Conservation (phyloP, 2,888 invertebrate species). For the Eupithecia inturbata region DNA sequence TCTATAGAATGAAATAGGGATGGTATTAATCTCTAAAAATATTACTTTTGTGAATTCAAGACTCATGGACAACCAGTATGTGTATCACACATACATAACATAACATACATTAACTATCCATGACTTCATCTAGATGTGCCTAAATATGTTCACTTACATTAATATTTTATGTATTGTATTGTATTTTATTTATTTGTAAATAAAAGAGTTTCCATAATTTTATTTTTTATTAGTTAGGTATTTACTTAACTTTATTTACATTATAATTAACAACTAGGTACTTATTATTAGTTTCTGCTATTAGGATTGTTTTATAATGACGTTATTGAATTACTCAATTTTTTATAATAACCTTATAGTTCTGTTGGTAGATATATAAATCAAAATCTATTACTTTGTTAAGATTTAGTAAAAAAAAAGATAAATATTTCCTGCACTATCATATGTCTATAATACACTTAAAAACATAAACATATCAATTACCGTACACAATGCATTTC, state of each 20-base stretch:
- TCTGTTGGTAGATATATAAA: background rate
- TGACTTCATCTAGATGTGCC: background rate
- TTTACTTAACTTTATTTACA: conserved; percentile 44
- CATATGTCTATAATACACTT: conserved; percentile 5
- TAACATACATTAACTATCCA: background rate
- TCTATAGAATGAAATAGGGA: conserved; percentile 75
- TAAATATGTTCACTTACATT: background rate
- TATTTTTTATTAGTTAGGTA: conserved; percentile 39
- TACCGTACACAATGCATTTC: conserved; percentile 32
- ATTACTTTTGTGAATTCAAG: background rate
- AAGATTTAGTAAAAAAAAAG: background rate
- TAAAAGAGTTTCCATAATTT: conserved; percentile 29
- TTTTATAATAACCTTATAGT: background rate
- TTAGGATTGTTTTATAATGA: conserved; percentile 4
- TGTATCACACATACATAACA: background rate
- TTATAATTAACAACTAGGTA: conserved; percentile 35
- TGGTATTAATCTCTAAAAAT: background rate
- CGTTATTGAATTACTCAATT: background rate
- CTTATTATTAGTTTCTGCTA: conserved; percentile 24
- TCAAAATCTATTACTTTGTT: background rate
- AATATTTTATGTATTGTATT: background rate
- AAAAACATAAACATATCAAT: background rate
- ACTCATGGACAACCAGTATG: background rate
- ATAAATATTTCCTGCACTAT: background rate
- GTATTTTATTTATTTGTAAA: conserved; percentile 19